These are phyloP conservation scores for Pseudanteris insignis DNA, from an alignment of 2,888 invertebrate genomes.

Conservation along the genomic window DNA sequence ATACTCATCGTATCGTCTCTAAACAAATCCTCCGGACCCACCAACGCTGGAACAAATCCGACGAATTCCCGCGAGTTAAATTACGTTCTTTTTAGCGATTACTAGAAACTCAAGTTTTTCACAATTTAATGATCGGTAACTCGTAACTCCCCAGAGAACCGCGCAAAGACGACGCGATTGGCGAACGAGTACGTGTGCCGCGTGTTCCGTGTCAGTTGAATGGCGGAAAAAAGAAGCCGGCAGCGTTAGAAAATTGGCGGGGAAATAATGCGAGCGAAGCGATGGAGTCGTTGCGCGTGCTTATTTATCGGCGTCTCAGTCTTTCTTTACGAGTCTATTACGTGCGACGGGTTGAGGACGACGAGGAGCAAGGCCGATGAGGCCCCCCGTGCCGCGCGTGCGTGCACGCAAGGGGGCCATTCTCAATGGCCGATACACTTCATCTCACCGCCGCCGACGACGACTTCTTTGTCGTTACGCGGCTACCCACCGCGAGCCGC, in stretches of 20 bases:
- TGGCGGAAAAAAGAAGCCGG: no score
- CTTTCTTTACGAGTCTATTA: slow-evolving; percentile 45
- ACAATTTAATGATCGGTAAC: no score
- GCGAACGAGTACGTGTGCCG: background rate
- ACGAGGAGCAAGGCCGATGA: slow-evolving; percentile 44
- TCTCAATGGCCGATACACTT: slow-evolving; percentile 45
- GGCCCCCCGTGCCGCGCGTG: slow-evolving; percentile 35
- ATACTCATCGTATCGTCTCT: no score
- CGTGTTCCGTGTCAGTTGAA: background rate
- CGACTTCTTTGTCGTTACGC: slow-evolving; percentile 38
- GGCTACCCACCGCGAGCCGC: slow-evolving; percentile 41
- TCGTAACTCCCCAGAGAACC: no score
- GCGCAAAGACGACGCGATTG: no score
- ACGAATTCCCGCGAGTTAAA: no score
- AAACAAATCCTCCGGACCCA: no score
- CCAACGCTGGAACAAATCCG: no score
- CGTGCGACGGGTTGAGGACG: slow-evolving; percentile 46
- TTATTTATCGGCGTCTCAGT: slow-evolving; percentile 43
- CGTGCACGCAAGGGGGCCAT: slow-evolving; percentile 41
- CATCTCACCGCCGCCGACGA: slow-evolving; percentile 36
- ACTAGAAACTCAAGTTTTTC: no score
- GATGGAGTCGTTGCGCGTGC: slow-evolving; percentile 31
- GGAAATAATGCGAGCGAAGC: slow-evolving; percentile 35
- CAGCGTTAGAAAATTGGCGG: background rate
- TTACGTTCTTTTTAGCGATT: no score